Base-by-base conservation (phyloP, 2,888 invertebrate species). In the Ganaspis brasiliensis region DNA sequence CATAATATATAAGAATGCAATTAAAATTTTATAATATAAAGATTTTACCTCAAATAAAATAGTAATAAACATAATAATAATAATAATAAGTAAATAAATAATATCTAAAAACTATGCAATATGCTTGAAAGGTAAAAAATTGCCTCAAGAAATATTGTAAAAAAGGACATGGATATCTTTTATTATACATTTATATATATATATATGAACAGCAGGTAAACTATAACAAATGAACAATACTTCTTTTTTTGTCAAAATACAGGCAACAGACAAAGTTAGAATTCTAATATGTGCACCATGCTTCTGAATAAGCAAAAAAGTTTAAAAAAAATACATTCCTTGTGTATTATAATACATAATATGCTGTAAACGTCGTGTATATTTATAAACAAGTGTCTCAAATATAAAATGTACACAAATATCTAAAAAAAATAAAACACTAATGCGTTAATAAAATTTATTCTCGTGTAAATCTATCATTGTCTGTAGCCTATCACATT, bases 191-290 rank as follows among this genome's bases (percentile, higher is more conserved):
- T 19, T 52, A 52, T 52, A 52, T 45, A 12, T 61, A 31, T 16
- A 31, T 31, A n/a, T 59, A 35, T 16, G 21, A 40, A 67, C 45
- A 63, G 37, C 40, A 26, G 63, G n/a, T 67, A 67, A 67, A 67
- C 40, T 45, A 67, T 45, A 26, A 45, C 67, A 45, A 45, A 45
- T 24, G 14, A 67, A 40, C 45, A 40, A 67, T 67, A 45, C 21
- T 67, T 59, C n/a, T 24, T 45, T 14, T 24, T 45, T 24, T 19
- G 14, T 24, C 2, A 21, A 24, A 37, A 26, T 40, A 63, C 5
- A 40, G 67, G 24, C 67, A 24, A 24, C 45, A 67, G 45, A 67
- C 40, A 63, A 40, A 21, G 59, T 26, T 31, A 31, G 67, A 63
- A 1, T 40, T 63, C 21, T 37, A 37, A 63, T 21, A 37, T 8